Conservation (phyloP, 2,797 vertebrate genomes). For the Myotis daubentonii region DNA sequence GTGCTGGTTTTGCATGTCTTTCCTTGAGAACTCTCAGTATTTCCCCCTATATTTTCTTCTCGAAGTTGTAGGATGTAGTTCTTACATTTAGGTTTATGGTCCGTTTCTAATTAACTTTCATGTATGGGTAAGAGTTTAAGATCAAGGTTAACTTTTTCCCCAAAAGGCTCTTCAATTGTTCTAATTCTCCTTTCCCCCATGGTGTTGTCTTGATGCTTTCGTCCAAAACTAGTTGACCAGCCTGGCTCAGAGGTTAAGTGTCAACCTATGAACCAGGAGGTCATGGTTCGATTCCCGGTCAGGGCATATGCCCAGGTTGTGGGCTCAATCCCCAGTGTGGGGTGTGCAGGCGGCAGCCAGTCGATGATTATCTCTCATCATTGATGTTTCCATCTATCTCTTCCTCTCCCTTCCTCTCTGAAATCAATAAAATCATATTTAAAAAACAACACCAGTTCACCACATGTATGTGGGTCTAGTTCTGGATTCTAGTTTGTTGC, state of each 20-base stretch:
- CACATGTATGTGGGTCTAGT: accelerated
- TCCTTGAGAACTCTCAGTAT: not conserved
- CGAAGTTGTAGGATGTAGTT: not conserved
- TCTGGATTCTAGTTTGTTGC: not conserved
- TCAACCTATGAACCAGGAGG: too few species aligned
- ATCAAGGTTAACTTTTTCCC: not conserved
- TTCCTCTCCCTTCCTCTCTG: too few species aligned
- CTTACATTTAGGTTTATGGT: not conserved
- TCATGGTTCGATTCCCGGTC: too few species aligned
- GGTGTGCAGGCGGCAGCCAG: too few species aligned
- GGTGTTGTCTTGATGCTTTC: not conserved
- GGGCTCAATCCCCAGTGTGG: too few species aligned
- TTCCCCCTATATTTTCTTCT: not conserved
- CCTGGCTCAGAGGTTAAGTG: too few species aligned
- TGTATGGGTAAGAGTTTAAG: not conserved
- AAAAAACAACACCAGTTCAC: not conserved
- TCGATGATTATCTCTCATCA: too few species aligned
- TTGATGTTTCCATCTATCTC: too few species aligned
- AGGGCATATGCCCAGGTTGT: too few species aligned
- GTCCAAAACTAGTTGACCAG: not conserved
- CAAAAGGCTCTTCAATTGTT: not conserved
- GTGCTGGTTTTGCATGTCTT: not conserved
- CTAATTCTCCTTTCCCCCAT: not conserved
- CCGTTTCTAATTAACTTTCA: not conserved
- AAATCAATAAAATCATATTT: too few species aligned